Percentiles rank a stretch among this genome's conserved stretches.
Evolutionary conservation across 2,888 invertebrate genomes (phyloP).

Genomic region (Drosophila paramelanica): DNA sequence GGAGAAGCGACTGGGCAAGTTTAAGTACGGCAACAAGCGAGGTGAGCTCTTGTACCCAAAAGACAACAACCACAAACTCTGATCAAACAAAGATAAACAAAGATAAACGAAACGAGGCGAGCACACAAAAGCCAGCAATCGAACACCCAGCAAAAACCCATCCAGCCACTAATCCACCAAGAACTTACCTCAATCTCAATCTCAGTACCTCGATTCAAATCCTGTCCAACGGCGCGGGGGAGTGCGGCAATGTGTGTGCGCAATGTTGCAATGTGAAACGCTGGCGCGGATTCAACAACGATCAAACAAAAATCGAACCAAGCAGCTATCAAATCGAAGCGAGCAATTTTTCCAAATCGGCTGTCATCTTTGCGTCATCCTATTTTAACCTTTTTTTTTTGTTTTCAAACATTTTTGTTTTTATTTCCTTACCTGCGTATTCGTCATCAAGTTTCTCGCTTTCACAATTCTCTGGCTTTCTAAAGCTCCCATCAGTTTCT

Average conservation of each 20-base stretch:
- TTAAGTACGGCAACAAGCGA: conserved; percentile 86
- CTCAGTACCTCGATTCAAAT: conserved; percentile 16
- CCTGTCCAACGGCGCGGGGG: conserved; percentile 46
- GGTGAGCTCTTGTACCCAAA: conserved; percentile 83
- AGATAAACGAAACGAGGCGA: background rate
- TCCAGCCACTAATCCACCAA: conserved; percentile 38
- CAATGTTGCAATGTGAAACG: conserved; percentile 26
- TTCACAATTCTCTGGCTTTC: background rate
- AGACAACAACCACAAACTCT: conserved; percentile 29
- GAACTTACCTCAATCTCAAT: conserved; percentile 37
- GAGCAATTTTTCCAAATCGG: conserved; percentile 40
- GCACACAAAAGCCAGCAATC: conserved; percentile 3
- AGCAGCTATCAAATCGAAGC: conserved; percentile 28
- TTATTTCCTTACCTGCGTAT: conserved; percentile 11
- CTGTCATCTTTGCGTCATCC: conserved; percentile 30
- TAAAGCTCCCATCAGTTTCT: conserved; percentile 1
- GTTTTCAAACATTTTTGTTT: background rate
- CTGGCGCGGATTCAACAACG: conserved; percentile 60
- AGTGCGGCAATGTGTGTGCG: conserved; percentile 57
- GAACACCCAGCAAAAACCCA: conserved; percentile 23
- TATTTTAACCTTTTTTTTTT: background rate
- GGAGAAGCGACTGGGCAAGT: conserved; percentile 85
- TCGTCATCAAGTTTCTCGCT: conserved; percentile 3
- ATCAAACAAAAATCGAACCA: conserved; percentile 29
- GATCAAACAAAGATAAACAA: conserved; percentile 1